Evolutionary conservation across 2,113 vertebrate species (phyloP).

Genomic region (Ceyx melanurus): DNA sequence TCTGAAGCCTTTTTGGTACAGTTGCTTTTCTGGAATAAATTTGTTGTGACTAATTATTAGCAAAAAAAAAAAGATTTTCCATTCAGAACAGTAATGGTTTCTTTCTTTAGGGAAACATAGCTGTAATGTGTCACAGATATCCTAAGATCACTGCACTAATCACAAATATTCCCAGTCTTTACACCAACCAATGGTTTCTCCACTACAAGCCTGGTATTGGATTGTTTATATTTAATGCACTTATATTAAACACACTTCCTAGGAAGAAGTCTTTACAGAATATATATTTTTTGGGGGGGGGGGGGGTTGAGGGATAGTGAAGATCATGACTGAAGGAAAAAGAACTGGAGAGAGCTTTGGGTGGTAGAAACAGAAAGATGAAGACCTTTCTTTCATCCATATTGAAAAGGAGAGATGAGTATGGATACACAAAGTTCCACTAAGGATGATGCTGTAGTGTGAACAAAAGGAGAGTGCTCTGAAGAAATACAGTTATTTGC

Average conservation of each 20-base stretch:
- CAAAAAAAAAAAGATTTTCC: background rate
- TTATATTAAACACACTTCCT: background rate
- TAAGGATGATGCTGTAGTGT: background rate
- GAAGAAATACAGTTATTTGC: background rate
- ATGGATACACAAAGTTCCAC: background rate
- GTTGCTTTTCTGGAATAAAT: slow-evolving; percentile 17
- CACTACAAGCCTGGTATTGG: background rate
- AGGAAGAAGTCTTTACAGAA: background rate
- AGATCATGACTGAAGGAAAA: background rate
- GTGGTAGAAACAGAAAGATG: background rate
- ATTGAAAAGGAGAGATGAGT: background rate
- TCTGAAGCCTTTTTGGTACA: slow-evolving; percentile 11
- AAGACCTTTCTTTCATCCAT: background rate
- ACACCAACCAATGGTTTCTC: background rate
- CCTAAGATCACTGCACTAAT: rapidly evolving
- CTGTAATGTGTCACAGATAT: background rate
- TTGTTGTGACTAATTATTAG: slow-evolving; percentile 8
- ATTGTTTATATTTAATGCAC: background rate
- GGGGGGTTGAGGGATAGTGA: background rate
- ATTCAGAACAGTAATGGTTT: background rate
- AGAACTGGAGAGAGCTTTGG: background rate
- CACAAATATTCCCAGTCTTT: background rate
- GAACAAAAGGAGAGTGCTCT: background rate
- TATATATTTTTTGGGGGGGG: background rate
- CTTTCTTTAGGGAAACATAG: background rate